These are phyloP conservation scores for Orchesellides sinensis DNA, from an alignment of 2,888 invertebrate species.

Conservation along the genomic window DNA sequence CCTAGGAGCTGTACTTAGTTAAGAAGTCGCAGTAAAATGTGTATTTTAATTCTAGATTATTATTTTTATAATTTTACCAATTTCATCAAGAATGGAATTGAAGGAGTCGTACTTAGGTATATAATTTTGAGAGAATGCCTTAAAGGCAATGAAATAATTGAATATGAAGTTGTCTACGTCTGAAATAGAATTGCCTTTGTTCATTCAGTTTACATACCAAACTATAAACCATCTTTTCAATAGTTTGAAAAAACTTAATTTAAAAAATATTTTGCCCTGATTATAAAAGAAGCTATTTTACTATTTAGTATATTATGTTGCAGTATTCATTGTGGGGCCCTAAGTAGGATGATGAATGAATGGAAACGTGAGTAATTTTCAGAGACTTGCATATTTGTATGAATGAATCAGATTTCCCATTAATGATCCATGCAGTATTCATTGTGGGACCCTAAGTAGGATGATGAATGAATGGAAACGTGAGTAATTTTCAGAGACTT, in stretches of 20 bases:
- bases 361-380: background rate
- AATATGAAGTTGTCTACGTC: conserved; percentile 16
- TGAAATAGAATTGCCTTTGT: background rate
- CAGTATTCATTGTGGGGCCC: background rate
- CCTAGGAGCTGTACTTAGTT: too few relatives aligned
- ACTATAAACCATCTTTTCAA: background rate
- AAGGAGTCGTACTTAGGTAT: background rate
- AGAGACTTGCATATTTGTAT: background rate
- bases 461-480: conserved; percentile 9
- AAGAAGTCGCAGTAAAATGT: too few relatives aligned
- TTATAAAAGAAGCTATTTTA: background rate
- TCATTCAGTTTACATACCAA: background rate
- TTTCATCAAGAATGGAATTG: too few relatives aligned
- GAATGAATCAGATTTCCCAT: too few relatives aligned
- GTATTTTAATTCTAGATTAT: too few relatives aligned
- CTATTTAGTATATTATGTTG: background rate
- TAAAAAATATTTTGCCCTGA: background rate
- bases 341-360: background rate
- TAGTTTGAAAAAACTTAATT: background rate
- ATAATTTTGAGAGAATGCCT: background rate
- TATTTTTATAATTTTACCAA: too few relatives aligned
- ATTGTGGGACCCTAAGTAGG: background rate
- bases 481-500: conserved; percentile 5
- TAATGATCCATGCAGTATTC: background rate
- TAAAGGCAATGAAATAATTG: conserved; percentile 12